Percentiles rank a stretch among this genome's conserved stretches.
Evolutionary conservation across 2,113 vertebrate genomes (phyloP).

Genomic region (Hepsetus odoe): DNA sequence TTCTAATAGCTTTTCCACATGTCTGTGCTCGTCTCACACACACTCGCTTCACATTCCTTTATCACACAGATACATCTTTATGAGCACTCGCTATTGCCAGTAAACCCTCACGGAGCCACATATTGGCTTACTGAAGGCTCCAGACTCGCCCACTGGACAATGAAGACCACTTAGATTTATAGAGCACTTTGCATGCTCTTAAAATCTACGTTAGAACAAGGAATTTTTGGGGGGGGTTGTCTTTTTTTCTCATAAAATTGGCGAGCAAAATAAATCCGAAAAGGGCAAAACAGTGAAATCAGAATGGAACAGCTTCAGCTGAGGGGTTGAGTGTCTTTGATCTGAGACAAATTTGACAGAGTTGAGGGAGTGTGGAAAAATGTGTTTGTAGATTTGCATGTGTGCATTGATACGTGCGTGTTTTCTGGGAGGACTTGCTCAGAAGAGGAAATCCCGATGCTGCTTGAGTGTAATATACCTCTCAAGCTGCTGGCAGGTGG

Average conservation of each 20-base stretch:
- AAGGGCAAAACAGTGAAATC: constrained; percentile 1
- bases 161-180: constrained; percentile 29
- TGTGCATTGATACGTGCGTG: background rate
- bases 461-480: constrained; percentile 55
- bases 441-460: constrained; percentile 52
- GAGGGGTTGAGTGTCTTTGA: constrained; percentile 37
- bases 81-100: constrained; percentile 12
- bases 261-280: background rate
- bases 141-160: constrained; percentile 14
- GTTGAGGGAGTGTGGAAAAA: constrained; percentile 17
- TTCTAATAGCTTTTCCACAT: constrained; percentile 48
- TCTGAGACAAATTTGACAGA: constrained; percentile 26
- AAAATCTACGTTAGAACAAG: background rate
- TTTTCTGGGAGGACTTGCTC: background rate
- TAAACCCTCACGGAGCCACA: constrained; percentile 34
- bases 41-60: constrained; percentile 18
- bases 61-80: constrained; percentile 38
- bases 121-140: background rate
- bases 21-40: constrained; percentile 20
- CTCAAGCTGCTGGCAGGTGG: constrained; percentile 55
- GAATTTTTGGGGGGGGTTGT: background rate
- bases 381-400: background rate
- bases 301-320: constrained; percentile 26
- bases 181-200: constrained; percentile 8
- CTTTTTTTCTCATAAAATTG: constrained; percentile 18